A percentile compares a stretch with the other conserved stretches of the same genome.
Evolutionary conservation across 2,113 vertebrate species (phyloP).

Genomic region (Hippocampus zosterae): DNA sequence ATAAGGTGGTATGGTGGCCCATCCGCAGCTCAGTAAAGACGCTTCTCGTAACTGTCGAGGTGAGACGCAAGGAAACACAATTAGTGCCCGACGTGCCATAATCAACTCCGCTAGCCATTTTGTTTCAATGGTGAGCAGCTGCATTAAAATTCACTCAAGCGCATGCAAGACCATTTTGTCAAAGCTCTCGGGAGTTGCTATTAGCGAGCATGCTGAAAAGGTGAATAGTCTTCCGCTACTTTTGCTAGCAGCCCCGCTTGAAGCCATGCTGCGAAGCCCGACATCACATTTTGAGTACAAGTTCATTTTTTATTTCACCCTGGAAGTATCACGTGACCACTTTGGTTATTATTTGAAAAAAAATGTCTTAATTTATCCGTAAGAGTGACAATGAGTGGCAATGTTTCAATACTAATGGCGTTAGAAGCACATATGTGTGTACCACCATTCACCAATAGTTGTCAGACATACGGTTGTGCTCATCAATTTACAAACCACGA

Average conservation of each 20-base stretch:
- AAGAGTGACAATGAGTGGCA: no score
- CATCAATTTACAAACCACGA: no score
- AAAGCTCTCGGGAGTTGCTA: background rate
- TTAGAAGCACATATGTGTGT: no score
- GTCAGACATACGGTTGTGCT: no score
- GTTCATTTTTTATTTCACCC: background rate
- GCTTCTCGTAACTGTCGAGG: conserved; percentile 84
- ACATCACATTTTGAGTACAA: background rate
- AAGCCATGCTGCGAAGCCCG: no score
- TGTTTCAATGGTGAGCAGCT: background rate
- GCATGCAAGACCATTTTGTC: background rate
- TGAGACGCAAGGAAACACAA: conserved; percentile 21
- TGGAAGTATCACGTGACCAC: background rate
- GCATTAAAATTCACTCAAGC: background rate
- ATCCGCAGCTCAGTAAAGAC: conserved; percentile 82
- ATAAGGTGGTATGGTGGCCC: conserved; percentile 33
- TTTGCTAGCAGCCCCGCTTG: background rate
- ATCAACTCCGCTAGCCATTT: background rate
- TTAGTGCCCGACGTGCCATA: background rate
- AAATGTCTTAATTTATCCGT: no score
- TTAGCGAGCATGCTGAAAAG: background rate
- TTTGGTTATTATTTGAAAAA: no score
- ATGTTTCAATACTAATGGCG: no score
- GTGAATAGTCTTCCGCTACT: background rate
- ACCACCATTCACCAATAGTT: no score